A percentile compares a stretch with the other conserved stretches of the same genome.
These are phyloP conservation scores for Chiloscyllium punctatum DNA, from an alignment of 2,797 vertebrate species.

Conservation along the genomic window DNA sequence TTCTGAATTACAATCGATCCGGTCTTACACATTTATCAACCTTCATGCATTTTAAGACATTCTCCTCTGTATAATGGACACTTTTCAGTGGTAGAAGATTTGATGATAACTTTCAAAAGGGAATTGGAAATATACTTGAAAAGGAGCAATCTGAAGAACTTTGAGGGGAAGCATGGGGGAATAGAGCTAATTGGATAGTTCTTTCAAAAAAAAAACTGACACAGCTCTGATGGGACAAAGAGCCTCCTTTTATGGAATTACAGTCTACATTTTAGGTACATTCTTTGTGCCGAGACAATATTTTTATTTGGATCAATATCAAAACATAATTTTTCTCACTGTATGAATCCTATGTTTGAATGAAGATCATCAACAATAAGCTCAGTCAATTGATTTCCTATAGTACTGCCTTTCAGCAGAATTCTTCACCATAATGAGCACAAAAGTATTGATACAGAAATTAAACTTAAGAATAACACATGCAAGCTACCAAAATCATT, in stretches of 20 bases:
- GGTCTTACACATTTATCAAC: too few relatives aligned
- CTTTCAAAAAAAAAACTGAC: background rate
- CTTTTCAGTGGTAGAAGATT: too few relatives aligned
- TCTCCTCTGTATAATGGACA: too few relatives aligned
- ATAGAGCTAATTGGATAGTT: background rate
- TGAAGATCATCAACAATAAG: too few relatives aligned
- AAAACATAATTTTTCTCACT: background rate
- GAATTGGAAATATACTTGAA: background rate
- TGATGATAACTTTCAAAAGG: too few relatives aligned
- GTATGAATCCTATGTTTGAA: background rate
- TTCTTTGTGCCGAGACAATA: too few relatives aligned
- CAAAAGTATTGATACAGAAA: background rate
- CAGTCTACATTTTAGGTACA: background rate
- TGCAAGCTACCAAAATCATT: background rate
- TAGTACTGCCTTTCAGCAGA: background rate
- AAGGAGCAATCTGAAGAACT: background rate
- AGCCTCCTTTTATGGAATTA: background rate
- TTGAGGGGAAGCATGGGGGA: background rate
- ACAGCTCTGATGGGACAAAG: background rate
- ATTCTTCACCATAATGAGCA: background rate
- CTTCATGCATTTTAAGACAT: too few relatives aligned
- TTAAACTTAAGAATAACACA: background rate
- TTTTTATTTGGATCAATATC: background rate
- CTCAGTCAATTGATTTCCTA: background rate
- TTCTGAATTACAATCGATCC: too few relatives aligned